phyloP scores from a whole-genome alignment of 2,113 vertebrate genomes.

The Pterocles burchelli region DNA sequence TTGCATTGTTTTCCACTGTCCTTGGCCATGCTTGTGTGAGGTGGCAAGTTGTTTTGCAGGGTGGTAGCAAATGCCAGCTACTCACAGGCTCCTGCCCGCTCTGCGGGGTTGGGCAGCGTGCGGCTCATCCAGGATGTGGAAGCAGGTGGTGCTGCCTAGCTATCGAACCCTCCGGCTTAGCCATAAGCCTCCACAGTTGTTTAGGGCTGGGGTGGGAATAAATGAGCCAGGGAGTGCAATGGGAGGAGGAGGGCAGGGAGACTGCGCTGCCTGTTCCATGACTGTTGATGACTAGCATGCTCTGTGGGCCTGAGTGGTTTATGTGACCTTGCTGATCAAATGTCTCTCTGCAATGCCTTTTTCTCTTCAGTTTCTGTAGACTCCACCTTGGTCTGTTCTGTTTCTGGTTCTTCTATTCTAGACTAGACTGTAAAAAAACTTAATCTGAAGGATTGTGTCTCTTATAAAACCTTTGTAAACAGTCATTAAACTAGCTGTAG shows the following conservation, averaged over 20 bases:
- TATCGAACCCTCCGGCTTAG: background rate
- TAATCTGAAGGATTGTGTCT: background rate
- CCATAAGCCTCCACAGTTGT: background rate
- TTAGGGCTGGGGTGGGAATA: background rate
- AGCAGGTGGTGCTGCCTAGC: background rate
- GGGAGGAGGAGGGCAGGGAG: background rate
- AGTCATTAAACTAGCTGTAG: background rate
- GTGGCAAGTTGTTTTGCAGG: background rate
- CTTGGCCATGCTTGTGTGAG: background rate
- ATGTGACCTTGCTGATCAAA: background rate
- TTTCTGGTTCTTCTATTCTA: background rate
- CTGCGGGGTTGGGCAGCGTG: accelerated
- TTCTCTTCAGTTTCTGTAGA: background rate
- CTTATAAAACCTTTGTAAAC: background rate
- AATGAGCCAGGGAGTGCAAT: background rate
- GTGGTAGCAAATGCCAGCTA: background rate
- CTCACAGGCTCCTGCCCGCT: background rate
- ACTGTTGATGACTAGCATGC: background rate
- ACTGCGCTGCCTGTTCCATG: background rate
- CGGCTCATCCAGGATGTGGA: accelerated
- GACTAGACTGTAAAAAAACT: background rate
- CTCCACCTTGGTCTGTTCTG: background rate
- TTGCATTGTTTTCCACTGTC: background rate
- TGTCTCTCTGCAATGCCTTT: background rate
- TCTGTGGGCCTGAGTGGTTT: background rate